These are phyloP conservation scores for Cyphomyrus discorhynchus DNA, from an alignment of 2,113 vertebrate species.

Conservation along the genomic window DNA sequence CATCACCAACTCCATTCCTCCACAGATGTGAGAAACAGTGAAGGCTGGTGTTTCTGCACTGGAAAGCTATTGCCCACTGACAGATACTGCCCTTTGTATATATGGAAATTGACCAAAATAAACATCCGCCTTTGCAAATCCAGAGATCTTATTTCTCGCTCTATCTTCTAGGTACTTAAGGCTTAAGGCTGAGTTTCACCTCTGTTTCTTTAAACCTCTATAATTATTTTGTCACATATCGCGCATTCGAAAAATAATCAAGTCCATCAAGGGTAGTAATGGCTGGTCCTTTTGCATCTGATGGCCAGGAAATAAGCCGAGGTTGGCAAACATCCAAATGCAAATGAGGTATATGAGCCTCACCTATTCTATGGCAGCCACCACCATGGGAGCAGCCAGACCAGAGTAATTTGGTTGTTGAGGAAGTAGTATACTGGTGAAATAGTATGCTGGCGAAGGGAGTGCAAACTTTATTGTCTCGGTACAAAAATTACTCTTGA, in stretches of 20 bases:
- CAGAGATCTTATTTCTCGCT: not conserved
- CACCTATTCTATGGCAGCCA: not conserved
- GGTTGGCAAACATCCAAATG: not conserved
- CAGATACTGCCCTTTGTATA: not conserved
- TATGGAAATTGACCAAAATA: not conserved
- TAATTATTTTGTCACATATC: not conserved
- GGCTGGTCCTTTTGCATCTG: not conserved
- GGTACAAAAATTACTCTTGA: not conserved
- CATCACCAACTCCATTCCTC: not conserved
- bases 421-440: not conserved
- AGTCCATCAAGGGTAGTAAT: not conserved
- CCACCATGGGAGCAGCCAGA: not conserved
- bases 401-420: not conserved
- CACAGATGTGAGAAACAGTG: not conserved
- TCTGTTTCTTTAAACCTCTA: not conserved
- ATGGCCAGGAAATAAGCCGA: not conserved
- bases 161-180: not conserved
- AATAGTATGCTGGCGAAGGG: not conserved
- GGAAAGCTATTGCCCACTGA: not conserved
- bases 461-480: not conserved
- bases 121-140: not conserved
- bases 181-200: not conserved
- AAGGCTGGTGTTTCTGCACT: not conserved
- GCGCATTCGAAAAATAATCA: not conserved
- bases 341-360: not conserved